A percentile compares a stretch with the other conserved stretches of the same genome.
Conservation (phyloP, 2,797 vertebrate species). For the Lithobates sylvaticus region DNA sequence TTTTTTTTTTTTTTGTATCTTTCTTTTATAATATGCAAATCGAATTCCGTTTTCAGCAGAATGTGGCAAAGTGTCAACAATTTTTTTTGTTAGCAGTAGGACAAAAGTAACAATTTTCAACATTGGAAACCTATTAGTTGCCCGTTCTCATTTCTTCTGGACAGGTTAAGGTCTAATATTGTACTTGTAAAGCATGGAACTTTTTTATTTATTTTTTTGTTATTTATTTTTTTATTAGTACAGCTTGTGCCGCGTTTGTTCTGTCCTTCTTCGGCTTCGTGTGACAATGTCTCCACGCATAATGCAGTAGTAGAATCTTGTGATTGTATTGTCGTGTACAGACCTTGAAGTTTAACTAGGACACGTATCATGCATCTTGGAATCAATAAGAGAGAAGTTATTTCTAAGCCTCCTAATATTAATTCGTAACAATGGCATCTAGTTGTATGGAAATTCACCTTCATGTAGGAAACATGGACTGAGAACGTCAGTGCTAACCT, state of each 20-base stretch:
- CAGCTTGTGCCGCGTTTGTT: not conserved
- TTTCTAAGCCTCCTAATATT: not conserved
- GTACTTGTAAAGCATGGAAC: not conserved
- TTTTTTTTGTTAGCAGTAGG: not conserved
- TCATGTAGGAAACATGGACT: slow-evolving; percentile 5
- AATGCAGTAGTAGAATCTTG: slow-evolving; percentile 7
- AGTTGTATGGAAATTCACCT: not conserved
- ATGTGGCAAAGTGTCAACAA: too few species aligned
- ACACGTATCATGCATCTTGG: not conserved
- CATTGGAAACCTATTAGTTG: not conserved
- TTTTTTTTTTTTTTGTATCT: too few species aligned
- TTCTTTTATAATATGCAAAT: too few species aligned
- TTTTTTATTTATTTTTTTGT: not conserved
- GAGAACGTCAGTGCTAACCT: not conserved
- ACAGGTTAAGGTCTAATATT: slow-evolving; percentile 32
- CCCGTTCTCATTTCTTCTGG: not conserved
- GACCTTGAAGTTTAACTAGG: slow-evolving; percentile 34
- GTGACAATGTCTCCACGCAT: slow-evolving; percentile 1
- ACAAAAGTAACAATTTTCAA: not conserved
- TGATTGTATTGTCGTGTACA: slow-evolving; percentile 13
- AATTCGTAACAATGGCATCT: not conserved
- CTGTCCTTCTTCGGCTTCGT: slow-evolving; percentile 21
- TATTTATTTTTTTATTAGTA: not conserved
- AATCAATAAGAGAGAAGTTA: slow-evolving; percentile 5
- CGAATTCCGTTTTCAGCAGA: too few species aligned